Base-by-base conservation (phyloP, 2,888 invertebrate species). In the Sarcophaga variegata region DNA sequence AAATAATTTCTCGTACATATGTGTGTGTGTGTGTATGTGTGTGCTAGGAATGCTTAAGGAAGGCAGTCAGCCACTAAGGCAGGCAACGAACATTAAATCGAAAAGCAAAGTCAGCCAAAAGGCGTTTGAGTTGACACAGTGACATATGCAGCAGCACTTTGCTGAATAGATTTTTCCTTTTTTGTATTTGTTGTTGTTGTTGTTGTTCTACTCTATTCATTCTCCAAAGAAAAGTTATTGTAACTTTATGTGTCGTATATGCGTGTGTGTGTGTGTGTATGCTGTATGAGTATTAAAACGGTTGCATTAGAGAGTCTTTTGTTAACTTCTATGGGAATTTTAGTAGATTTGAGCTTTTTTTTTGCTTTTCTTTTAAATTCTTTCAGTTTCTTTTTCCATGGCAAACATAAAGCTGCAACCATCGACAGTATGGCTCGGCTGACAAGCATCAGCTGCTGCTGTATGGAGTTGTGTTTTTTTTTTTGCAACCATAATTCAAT, bases 51-150 rank as follows among this genome's bases (percentile, higher is more conserved):
- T 66, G 71, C 69, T 74, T 71, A 66, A 75, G 70, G 66, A 60
- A 71, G 59, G 37, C 37, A 37, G 37, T 37, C 37, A 37, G 37
- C 37, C 8, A 37, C 8, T 37, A 37, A 37, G 37, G 37, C 4
- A 70, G 45, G 59, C 22, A 59, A 59, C 62, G 45, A 72, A 79
- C 62, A 71, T 87, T 75, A 60, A 54, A 81, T 67, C 66, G 80
- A 81, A 86, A 83, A 87, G 84, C 84, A 84, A 87, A 84, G 84
- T 84, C 87, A 84, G 87, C 87, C 84, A 82, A 84, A 87, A 87
- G 84, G 84, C 81, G 81, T 84, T 87, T 72, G 67, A 81, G 75
- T 80, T 87, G 87, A 87, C 87, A 87, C 81, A 76, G 75, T 87
- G 87, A 79, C 87, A 87, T 79, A 87, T 87, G 87, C 81, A 81